Evolutionary conservation across 2,888 invertebrate species (phyloP).

Genomic region (Drosophila limbata): DNA sequence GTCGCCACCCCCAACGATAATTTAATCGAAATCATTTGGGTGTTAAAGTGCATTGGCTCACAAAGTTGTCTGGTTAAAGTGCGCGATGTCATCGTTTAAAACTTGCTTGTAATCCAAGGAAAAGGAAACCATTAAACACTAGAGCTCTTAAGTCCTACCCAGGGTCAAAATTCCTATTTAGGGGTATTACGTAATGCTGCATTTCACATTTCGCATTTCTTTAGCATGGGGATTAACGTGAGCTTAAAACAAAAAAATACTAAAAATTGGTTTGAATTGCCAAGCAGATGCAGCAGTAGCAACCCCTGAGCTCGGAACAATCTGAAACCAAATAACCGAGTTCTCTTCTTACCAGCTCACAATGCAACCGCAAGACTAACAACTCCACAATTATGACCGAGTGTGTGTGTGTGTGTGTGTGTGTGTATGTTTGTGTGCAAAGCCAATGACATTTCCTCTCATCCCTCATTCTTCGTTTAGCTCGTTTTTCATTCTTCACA

Average conservation of each 20-base stretch:
- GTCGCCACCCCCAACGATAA: conserved; percentile 6
- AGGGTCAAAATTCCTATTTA: conserved; percentile 14
- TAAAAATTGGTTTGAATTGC: conserved; percentile 41
- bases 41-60: conserved; percentile 22
- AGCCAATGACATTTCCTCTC: conserved; percentile 69
- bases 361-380: conserved; percentile 63
- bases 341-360: conserved; percentile 6
- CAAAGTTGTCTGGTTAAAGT: conserved; percentile 34
- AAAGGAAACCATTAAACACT: conserved; percentile 21
- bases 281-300: conserved; percentile 53
- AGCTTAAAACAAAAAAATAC: conserved; percentile 22
- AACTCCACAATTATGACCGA: conserved; percentile 42
- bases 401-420: conserved; percentile 21
- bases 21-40: conserved; percentile 26
- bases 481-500: conserved; percentile 55
- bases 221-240: conserved; percentile 38
- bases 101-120: conserved; percentile 17
- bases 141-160: conserved; percentile 39
- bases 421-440: conserved; percentile 46
- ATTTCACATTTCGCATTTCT: conserved; percentile 24
- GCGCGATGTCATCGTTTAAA: conserved; percentile 41
- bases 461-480: conserved; percentile 29
- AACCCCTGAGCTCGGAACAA: conserved; percentile 36
- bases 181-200: conserved; percentile 21
- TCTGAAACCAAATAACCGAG: conserved; percentile 15